These are phyloP conservation scores for Iguana delicatissima DNA, from an alignment of 2,797 vertebrate genomes.

Conservation along the genomic window DNA sequence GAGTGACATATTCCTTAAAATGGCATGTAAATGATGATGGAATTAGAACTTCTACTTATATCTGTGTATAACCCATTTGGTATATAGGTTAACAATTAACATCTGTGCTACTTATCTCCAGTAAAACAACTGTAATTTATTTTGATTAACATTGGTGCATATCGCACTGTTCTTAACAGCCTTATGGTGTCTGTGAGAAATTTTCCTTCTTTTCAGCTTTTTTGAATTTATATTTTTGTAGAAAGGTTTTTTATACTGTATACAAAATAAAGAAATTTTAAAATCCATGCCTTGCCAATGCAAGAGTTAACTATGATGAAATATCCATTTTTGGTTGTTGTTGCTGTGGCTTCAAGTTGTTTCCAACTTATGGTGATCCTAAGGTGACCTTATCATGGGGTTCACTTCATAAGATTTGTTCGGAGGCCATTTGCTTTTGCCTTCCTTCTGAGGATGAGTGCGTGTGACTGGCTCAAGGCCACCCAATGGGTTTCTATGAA, in stretches of 20 bases:
- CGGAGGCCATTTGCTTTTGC: too few species aligned
- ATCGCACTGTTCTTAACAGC: not conserved
- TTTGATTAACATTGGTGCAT: not conserved
- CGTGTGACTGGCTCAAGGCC: too few species aligned
- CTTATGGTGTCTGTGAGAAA: not conserved
- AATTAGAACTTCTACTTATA: not conserved
- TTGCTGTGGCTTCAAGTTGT: too few species aligned
- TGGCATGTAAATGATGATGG: not conserved
- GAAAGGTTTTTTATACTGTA: not conserved
- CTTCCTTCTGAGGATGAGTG: too few species aligned
- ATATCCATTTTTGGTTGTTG: too few species aligned
- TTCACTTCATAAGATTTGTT: too few species aligned
- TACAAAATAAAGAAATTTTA: not conserved
- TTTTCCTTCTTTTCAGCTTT: not conserved
- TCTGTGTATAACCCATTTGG: not conserved
- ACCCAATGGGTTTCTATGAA: too few species aligned
- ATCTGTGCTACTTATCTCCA: not conserved
- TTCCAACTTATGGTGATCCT: too few species aligned
- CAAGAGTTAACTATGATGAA: not conserved
- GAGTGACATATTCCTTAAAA: not conserved
- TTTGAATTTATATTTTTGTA: not conserved
- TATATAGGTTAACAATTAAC: not conserved
- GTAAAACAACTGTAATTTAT: not conserved
- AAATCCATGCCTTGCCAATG: not conserved
- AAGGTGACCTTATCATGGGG: too few species aligned